Conservation (phyloP, 2,797 vertebrate genomes). For the Tapirus indicus region DNA sequence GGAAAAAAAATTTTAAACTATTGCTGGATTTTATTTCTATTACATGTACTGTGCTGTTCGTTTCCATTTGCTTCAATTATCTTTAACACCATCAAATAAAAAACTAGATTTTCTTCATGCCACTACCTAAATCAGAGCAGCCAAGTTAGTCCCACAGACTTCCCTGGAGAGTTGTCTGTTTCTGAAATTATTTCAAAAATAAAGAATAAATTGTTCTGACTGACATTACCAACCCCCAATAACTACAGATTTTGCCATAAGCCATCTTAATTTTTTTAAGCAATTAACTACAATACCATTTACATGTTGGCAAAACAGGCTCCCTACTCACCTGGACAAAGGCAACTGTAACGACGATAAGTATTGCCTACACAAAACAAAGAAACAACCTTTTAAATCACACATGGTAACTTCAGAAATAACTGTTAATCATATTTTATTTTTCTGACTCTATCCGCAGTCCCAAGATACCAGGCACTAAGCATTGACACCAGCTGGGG, state of each 20-base stretch:
- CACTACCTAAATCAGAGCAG: constrained; percentile 38
- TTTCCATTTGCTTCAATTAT: constrained; percentile 40
- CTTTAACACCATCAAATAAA: constrained; percentile 28
- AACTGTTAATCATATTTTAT: background rate
- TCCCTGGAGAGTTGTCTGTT: background rate
- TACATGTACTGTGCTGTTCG: background rate
- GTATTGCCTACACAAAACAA: constrained; percentile 93
- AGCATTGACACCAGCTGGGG: background rate
- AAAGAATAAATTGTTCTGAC: constrained; percentile 24
- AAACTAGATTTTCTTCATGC: constrained; percentile 26
- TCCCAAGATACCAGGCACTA: background rate
- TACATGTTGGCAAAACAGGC: constrained; percentile 49
- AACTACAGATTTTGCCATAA: background rate
- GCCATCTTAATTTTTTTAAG: constrained; percentile 5
- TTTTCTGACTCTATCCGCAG: constrained; percentile 9
- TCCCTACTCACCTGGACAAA: constrained; percentile 96
- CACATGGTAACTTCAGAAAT: background rate
- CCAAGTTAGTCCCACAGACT: background rate
- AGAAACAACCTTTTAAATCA: constrained; percentile 59
- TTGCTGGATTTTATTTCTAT: background rate
- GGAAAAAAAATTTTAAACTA: background rate
- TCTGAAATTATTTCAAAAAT: constrained; percentile 55
- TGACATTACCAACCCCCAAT: background rate
- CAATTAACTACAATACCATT: constrained; percentile 48
- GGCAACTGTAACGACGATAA: constrained; percentile 98